These are phyloP conservation scores for Podarcis muralis DNA, from an alignment of 2,113 vertebrate genomes.

Conservation along the genomic window DNA sequence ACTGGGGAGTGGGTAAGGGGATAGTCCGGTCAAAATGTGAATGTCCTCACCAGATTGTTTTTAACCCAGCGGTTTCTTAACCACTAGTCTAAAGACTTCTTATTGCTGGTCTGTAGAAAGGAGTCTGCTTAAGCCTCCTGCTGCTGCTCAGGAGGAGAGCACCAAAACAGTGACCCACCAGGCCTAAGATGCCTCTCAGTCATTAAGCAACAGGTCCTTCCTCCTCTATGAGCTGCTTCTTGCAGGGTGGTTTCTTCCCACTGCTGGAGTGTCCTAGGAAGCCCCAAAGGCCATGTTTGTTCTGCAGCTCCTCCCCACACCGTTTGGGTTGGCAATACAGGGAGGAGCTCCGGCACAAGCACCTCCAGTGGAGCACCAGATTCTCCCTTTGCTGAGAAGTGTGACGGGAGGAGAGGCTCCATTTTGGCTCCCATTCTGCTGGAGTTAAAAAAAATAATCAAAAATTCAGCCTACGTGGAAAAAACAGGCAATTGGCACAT, in stretches of 20 bases:
- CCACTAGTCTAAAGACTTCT: neutral
- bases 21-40: slow-evolving; percentile 34
- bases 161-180: neutral
- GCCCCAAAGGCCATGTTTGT: too few species aligned
- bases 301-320: too few species aligned
- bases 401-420: neutral
- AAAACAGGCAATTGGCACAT: neutral
- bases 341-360: neutral
- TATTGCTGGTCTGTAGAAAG: neutral
- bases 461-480: neutral
- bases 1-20: neutral
- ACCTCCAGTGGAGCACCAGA: neutral
- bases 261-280: neutral
- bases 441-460: neutral
- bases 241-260: neutral
- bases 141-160: neutral
- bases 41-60: slow-evolving; percentile 38
- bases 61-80: slow-evolving; percentile 5
- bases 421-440: too few species aligned
- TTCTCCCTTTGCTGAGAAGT: neutral
- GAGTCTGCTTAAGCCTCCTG: neutral
- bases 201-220: neutral
- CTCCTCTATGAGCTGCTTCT: neutral
- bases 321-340: neutral
- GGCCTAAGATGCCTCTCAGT: neutral